Evolutionary conservation across 2,113 vertebrate species (phyloP).

Genomic region (Alexandromys fortis): DNA sequence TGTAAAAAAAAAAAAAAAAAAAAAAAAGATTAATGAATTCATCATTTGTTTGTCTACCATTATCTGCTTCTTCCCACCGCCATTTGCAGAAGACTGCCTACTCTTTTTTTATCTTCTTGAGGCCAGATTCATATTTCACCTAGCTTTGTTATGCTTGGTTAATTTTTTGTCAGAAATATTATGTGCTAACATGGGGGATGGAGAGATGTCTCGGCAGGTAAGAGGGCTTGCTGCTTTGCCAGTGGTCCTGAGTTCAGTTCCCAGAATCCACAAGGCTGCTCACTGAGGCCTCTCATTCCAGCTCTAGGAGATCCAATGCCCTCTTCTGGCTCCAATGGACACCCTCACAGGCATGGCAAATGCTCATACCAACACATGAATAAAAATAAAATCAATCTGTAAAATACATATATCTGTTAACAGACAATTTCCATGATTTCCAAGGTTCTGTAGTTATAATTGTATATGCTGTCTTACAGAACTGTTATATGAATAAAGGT

Average conservation of each 20-base stretch:
- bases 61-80: not conserved
- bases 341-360: too few species aligned
- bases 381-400: not conserved
- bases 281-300: not conserved
- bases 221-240: not conserved
- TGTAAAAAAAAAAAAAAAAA: not conserved
- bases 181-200: not conserved
- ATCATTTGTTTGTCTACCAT: not conserved
- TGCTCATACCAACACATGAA: not conserved
- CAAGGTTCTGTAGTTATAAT: not conserved
- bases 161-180: not conserved
- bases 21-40: not conserved
- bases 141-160: not conserved
- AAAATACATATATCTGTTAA: not conserved
- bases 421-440: not conserved
- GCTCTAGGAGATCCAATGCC: not conserved
- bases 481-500: not conserved
- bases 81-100: not conserved
- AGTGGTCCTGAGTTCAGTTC: not conserved
- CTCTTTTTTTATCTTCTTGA: not conserved
- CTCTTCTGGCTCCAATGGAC: not conserved
- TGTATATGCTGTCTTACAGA: not conserved
- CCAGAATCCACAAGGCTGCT: not conserved
- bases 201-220: not conserved
- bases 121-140: not conserved